Percentiles rank a stretch among this genome's conserved stretches.
These are phyloP conservation scores for Antheraea pernyi DNA, from an alignment of 1,140 invertebrate genomes.

Conservation along the genomic window DNA sequence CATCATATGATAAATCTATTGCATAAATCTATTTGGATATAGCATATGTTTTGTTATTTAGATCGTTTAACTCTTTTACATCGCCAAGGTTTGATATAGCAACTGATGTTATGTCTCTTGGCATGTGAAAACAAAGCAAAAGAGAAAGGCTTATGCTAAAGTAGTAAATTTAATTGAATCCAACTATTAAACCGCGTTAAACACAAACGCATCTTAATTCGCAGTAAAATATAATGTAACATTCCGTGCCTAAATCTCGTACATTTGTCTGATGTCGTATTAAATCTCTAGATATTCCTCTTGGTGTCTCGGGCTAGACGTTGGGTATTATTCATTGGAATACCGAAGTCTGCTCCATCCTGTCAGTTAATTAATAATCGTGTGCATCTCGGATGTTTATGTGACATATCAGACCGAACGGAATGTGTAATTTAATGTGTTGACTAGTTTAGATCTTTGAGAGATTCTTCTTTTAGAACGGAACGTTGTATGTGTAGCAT, in stretches of 20 bases:
- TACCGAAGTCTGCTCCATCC: constrained; percentile 5
- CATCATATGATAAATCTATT: no score
- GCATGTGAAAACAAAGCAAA: no score
- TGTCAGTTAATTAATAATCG: constrained; percentile 1
- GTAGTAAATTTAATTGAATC: no score
- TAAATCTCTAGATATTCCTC: constrained; percentile 22
- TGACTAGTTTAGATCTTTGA: neutral
- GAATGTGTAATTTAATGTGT: neutral
- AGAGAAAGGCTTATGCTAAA: no score
- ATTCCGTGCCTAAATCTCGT: constrained; percentile 16
- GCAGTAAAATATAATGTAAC: constrained; percentile 4
- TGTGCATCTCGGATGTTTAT: constrained; percentile 4
- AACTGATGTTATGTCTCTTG: no score
- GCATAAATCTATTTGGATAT: no score
- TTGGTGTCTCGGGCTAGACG: neutral
- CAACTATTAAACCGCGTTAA: neutral
- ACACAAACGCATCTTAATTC: neutral
- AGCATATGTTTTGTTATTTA: no score
- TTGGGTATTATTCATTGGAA: constrained; percentile 1
- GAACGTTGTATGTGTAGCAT: no score
- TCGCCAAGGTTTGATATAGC: no score
- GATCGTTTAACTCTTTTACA: no score
- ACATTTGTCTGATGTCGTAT: constrained; percentile 25
- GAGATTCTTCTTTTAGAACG: neutral
- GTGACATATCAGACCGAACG: neutral